These are phyloP conservation scores for Ambastaia sidthimunki DNA, from an alignment of 2,797 vertebrate genomes.

Conservation along the genomic window DNA sequence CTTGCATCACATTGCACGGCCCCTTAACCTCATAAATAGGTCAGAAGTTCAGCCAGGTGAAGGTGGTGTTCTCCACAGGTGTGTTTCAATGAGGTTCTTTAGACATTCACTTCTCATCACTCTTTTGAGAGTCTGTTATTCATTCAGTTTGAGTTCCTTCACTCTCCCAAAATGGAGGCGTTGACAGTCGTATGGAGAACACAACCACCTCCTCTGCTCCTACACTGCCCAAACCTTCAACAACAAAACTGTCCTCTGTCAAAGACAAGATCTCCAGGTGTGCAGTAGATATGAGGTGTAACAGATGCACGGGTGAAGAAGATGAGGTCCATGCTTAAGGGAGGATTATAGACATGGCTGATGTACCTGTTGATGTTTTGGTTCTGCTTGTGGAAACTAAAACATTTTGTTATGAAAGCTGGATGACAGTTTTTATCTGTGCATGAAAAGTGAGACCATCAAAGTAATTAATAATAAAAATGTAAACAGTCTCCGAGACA, in stretches of 20 bases:
- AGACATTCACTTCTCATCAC: conserved; percentile 48
- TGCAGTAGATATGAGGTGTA: conserved; percentile 44
- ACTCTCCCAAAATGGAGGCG: conserved; percentile 55
- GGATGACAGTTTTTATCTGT: conserved; percentile 24
- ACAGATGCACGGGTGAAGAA: conserved; percentile 28
- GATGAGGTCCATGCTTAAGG: conserved; percentile 36
- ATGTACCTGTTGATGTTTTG: conserved; percentile 33
- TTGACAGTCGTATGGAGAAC: conserved; percentile 52
- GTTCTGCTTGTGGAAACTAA: conserved; percentile 27
- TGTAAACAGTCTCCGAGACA: not conserved
- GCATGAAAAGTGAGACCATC: conserved; percentile 3
- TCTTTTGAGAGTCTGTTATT: conserved; percentile 37
- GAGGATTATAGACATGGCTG: conserved; percentile 5
- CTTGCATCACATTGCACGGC: conserved; percentile 4
- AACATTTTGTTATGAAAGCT: conserved; percentile 45
- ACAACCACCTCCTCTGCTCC: conserved; percentile 43
- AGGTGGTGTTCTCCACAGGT: conserved; percentile 48
- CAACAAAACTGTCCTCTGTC: conserved; percentile 51
- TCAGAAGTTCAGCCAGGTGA: conserved; percentile 62
- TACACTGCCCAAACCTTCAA: conserved; percentile 13
- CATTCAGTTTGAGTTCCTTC: conserved; percentile 46
- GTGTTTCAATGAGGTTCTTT: conserved; percentile 59
- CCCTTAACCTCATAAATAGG: conserved; percentile 42
- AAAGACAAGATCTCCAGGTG: conserved; percentile 59
- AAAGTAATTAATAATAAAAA: conserved; percentile 7